Evolutionary conservation across 2,888 invertebrate genomes (phyloP).

Genomic region (Agonopterix subpropinquella): DNA sequence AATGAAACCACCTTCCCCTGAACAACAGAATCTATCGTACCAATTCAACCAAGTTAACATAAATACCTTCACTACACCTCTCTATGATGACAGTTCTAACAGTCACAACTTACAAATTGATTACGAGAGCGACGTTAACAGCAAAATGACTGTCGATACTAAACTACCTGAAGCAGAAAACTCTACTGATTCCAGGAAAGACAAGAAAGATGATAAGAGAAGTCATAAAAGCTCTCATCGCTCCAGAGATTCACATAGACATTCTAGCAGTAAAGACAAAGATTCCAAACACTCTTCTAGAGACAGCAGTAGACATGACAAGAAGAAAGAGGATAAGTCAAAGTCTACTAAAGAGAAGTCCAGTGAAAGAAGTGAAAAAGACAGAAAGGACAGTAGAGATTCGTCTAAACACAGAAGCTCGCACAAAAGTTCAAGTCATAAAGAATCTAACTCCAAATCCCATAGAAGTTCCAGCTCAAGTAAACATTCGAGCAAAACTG

Average conservation of each 20-base stretch:
- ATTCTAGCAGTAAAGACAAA: constrained; percentile 60
- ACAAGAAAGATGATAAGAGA: constrained; percentile 51
- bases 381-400: constrained; percentile 53
- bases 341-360: constrained; percentile 49
- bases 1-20: constrained; percentile 42
- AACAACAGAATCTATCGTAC: constrained; percentile 41
- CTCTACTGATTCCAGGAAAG: constrained; percentile 49
- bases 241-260: constrained; percentile 56
- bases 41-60: constrained; percentile 61
- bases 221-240: constrained; percentile 56
- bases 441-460: constrained; percentile 40
- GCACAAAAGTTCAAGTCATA: constrained; percentile 49
- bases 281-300: constrained; percentile 58
- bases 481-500: constrained; percentile 45
- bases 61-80: constrained; percentile 52
- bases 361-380: constrained; percentile 16
- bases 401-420: constrained; percentile 59
- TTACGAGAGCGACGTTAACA: constrained; percentile 67
- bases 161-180: constrained; percentile 49
- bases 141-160: constrained; percentile 52
- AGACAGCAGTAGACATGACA: constrained; percentile 53
- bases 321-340: constrained; percentile 60
- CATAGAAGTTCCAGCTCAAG: constrained; percentile 51
- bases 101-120: constrained; percentile 62
- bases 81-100: constrained; percentile 66